Evolutionary conservation across 2,888 invertebrate genomes (phyloP), one percentile per base, ranked within the genome.

Genomic region (Melanostoma scalare): DNA sequence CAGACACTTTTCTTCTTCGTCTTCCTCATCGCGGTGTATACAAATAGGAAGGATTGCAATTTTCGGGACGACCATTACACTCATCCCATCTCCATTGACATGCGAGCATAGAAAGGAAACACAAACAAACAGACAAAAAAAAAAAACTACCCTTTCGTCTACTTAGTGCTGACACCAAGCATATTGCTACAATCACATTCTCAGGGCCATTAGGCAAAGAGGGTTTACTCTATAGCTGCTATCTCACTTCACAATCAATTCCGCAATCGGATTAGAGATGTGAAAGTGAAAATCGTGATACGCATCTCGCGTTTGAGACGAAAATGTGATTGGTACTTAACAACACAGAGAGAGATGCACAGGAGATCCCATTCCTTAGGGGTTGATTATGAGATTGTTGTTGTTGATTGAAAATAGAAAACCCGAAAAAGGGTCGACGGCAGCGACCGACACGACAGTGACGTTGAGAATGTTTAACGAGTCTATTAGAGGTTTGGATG

Each of bases 321-420:
- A 53, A 69, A 82, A 78, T 82, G 77, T 82, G 77, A 82, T 82
- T 82, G 82, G 77, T 77, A 82, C 65, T 73, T 68, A 74, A 60
- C 3, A 31, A 44, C 31, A 40, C 30, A 60, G 38, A 35, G 53
- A 65, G 60, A 56, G 55, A 55, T 53, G 72, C 56, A 55, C 40
- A 20, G 52, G 20, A 52, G 3, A 67, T 60, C 20, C 36, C 38
- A 38, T 69, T 20, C 20, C 20, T 72, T 67, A 76, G 55, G 68
- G 77, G 60, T 68, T 63, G 76, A 60, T 30, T n/a, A n/a, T n/a
- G n/a, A 48, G 20, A 52, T 36, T 46, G 46, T 61, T 48, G 44
- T 42, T 3, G 42, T 9, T 2, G 46, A 35, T n/a, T n/a, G n/a
- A 20, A 6, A 30, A 44, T 50, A 20, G 5, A 8, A 38, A 4